phyloP scores from a whole-genome alignment of 30 jellyfish, hydroid and myxozoan species.

The Rhopilema esculentum region DNA sequence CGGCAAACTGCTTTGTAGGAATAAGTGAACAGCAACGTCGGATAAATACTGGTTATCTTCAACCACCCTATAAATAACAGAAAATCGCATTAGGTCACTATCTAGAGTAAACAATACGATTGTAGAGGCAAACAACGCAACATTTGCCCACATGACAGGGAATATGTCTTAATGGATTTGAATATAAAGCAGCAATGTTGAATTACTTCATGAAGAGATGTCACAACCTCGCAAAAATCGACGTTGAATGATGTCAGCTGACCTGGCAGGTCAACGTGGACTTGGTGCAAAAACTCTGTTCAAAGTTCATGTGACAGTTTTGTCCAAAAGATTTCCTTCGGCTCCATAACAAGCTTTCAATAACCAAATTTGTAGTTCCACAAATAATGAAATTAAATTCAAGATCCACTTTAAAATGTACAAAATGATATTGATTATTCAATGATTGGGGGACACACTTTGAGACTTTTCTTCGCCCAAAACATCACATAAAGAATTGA shows the following conservation, averaged over 20 bases:
- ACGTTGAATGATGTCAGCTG: neutral
- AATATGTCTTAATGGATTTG: neutral
- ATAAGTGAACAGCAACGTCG: slow-evolving; percentile 92
- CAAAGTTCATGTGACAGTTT: no score
- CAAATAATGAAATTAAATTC: no score
- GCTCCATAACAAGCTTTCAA: no score
- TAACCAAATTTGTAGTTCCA: no score
- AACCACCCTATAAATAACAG: slow-evolving; percentile 67
- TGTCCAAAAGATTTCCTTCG: no score
- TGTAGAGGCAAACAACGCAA: neutral
- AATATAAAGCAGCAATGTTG: neutral
- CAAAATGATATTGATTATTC: no score
- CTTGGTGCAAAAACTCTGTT: neutral
- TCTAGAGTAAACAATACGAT: neutral
- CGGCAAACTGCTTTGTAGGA: slow-evolving; percentile 85
- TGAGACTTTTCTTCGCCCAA: no score
- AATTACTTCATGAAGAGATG: neutral
- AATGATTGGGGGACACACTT: no score
- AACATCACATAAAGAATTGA: no score
- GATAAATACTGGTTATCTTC: slow-evolving; percentile 87
- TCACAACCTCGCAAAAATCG: neutral
- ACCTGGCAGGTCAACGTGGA: neutral
- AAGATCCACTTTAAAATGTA: no score
- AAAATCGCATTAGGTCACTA: neutral
- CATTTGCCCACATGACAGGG: neutral